Evolutionary conservation across 2,888 invertebrate genomes (phyloP), one percentile per base, ranked within the genome.

Genomic region (Lithophane semibrunnea): DNA sequence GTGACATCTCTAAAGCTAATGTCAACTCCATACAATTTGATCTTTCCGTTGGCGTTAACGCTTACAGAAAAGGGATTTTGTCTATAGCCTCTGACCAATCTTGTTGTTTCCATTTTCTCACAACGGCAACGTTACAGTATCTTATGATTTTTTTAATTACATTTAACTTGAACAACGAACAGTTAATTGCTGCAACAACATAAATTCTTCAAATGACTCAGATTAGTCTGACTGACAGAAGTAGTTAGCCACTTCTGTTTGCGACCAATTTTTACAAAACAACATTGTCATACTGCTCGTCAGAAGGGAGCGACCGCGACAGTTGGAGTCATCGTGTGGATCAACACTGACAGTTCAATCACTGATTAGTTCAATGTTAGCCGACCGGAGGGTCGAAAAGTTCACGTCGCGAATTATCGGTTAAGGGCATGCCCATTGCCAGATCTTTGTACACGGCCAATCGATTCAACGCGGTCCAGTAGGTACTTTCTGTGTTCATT

Each of bases 301-400:
- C 70, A 67, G 75, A 78, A 84, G 72, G 83, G 79, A 86, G 71
- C 73, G 37, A 37, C 37, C 37, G 37, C 37, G 73, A 64, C 79
- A 66, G 78, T 70, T 73, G 72, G 69, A 73, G 67, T 85, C 67
- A 78, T 77, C 54, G 78, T 61, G 66, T 70, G 66, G 69, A 81
- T 77, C 77, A 82, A 69, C 85, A 84, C 80, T 83, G 89, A 86
- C 86, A 90, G 90, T 88, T 91, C 78, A 79, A 75, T 79, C 78
- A 60, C 75, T 82, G 82, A 79, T 79, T 79, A 82, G 78, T 79
- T 79, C 91, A 91, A 90, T 91, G 90, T 87, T 88, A 88, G 83
- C 75, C 73, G 75, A 84, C 71, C 71, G 82, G 86, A 86, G 88
- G 89, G 90, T 89, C 90, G 84, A 88, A 88, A 89, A 86, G 89